Evolutionary conservation across 2,797 vertebrate genomes (phyloP).

Genomic region (Hozukius guyotensis): DNA sequence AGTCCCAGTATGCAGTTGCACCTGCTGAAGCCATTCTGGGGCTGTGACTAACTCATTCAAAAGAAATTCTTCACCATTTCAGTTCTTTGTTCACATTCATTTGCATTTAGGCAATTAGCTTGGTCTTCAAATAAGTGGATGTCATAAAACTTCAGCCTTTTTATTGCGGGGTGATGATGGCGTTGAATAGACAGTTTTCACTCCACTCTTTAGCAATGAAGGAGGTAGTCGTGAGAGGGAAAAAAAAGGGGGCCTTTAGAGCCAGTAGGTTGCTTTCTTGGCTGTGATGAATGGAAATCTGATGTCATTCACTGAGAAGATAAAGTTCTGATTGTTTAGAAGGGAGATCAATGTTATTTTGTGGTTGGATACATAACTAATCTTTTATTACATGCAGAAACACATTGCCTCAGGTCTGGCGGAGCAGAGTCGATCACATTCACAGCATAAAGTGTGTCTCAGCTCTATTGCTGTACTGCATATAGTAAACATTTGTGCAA

Average conservation of each 20-base stretch:
- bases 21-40: constrained; percentile 35
- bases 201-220: not conserved
- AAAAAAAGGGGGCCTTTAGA: not conserved
- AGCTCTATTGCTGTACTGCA: not conserved
- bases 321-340: not conserved
- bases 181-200: constrained; percentile 28
- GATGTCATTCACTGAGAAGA: constrained; percentile 7
- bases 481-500: not conserved
- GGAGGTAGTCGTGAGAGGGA: not conserved
- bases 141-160: constrained; percentile 34
- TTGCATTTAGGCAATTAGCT: constrained; percentile 21
- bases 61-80: constrained; percentile 24
- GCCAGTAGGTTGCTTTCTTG: not conserved
- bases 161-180: constrained; percentile 1
- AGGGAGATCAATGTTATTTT: not conserved
- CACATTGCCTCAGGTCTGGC: not conserved
- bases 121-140: constrained; percentile 21
- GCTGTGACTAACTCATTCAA: constrained; percentile 35
- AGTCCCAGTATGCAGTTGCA: not conserved
- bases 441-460: not conserved
- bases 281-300: constrained; percentile 29
- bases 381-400: constrained; percentile 7
- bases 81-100: constrained; percentile 43
- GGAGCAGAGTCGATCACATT: constrained; percentile 2
- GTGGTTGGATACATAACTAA: constrained; percentile 13